A percentile compares a stretch with the other conserved stretches of the same genome.
These are phyloP conservation scores for Sebastes cheni DNA, from an alignment of 2,797 vertebrate species.

Conservation along the genomic window DNA sequence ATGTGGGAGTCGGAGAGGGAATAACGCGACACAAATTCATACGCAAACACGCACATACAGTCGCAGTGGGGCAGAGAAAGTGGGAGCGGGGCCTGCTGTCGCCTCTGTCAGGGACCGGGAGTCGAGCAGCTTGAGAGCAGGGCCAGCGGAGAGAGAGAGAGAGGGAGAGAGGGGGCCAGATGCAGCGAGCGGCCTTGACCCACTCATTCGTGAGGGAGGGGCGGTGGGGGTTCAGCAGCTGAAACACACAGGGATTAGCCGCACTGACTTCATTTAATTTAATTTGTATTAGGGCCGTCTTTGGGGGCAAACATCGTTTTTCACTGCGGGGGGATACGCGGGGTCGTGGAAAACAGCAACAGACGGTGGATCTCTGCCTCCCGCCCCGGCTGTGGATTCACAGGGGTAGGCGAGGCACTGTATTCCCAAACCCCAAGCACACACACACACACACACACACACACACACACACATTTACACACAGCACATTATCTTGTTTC, in stretches of 20 bases:
- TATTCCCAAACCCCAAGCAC: constrained; percentile 34
- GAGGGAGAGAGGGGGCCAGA: constrained; percentile 76
- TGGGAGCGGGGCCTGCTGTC: constrained; percentile 59
- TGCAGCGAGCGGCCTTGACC: constrained; percentile 78
- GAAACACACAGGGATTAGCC: constrained; percentile 84
- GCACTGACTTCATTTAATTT: constrained; percentile 83
- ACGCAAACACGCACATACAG: constrained; percentile 17
- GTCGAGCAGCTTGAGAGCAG: constrained; percentile 74
- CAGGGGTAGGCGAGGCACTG: constrained; percentile 33
- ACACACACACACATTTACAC: constrained; percentile 12
- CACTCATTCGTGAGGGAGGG: constrained; percentile 47
- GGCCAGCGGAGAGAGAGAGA: constrained; percentile 56
- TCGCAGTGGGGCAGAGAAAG: constrained; percentile 52
- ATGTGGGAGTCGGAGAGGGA: constrained; percentile 41
- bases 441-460: not conserved
- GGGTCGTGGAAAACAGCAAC: constrained; percentile 76
- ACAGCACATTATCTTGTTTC: constrained; percentile 39
- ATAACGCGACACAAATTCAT: constrained; percentile 24
- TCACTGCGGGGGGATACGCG: constrained; percentile 51
- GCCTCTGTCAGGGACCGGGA: constrained; percentile 59
- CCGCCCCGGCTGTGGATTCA: constrained; percentile 47
- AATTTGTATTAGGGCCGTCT: constrained; percentile 82
- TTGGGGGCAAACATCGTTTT: constrained; percentile 78
- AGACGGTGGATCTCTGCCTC: constrained; percentile 64
- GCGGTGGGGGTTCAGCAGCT: constrained; percentile 62